Evolutionary conservation across 2,113 vertebrate species (phyloP).

Genomic region (Psilopsiagon aurifrons): DNA sequence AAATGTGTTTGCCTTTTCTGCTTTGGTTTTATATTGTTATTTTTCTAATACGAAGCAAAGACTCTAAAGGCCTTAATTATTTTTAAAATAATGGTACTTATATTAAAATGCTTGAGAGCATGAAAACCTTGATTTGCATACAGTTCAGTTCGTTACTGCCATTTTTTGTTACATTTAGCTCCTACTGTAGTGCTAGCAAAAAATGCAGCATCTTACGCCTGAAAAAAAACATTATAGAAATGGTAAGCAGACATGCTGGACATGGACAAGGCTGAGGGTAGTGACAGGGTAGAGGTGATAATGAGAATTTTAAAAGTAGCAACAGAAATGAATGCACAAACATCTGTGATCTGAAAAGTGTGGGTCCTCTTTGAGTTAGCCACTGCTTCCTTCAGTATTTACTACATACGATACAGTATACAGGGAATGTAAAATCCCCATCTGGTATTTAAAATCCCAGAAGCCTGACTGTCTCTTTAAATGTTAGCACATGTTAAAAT

Average conservation of each 20-base stretch:
- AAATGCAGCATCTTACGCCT: not conserved
- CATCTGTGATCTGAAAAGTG: not conserved
- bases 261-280: not conserved
- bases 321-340: not conserved
- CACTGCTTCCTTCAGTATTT: not conserved
- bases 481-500: not conserved
- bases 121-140: not conserved
- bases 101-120: not conserved
- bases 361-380: not conserved
- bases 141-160: not conserved
- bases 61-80: not conserved
- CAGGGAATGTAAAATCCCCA: not conserved
- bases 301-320: not conserved
- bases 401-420: not conserved
- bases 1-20: not conserved
- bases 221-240: not conserved
- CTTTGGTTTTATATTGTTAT: not conserved
- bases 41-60: not conserved
- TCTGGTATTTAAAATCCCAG: slow-evolving; percentile 5
- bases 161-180: not conserved
- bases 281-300: not conserved
- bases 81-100: not conserved
- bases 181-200: not conserved
- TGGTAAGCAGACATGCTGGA: not conserved
- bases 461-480: slow-evolving; percentile 14